Evolutionary conservation across 2,797 vertebrate genomes (phyloP).

Genomic region (Tarsius wallacei): DNA sequence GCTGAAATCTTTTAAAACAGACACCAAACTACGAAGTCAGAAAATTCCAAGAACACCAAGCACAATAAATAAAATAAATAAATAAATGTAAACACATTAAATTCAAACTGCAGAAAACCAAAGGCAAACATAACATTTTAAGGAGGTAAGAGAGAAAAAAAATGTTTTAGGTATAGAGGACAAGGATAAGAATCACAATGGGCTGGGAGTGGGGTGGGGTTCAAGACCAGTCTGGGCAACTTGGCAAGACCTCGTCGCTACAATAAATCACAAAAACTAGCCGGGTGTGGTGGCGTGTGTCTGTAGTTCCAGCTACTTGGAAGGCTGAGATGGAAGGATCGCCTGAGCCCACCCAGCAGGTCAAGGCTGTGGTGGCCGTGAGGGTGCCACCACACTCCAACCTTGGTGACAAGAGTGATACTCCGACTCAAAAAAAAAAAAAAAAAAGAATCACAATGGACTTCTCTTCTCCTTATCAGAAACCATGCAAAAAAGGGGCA

Average conservation of each 20-base stretch:
- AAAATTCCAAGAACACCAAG: not conserved
- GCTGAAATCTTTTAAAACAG: not conserved
- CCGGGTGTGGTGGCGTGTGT: rapidly evolving
- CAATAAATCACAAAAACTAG: not conserved
- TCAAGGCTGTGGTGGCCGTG: not conserved
- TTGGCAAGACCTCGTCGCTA: not conserved
- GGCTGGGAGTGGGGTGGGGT: too few species aligned
- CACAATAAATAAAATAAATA: not conserved
- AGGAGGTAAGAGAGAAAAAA: too few species aligned
- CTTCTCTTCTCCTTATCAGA: not conserved
- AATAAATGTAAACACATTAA: not conserved
- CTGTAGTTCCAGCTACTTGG: not conserved
- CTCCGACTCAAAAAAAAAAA: not conserved
- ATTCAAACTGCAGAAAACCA: not conserved
- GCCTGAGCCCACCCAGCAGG: not conserved
- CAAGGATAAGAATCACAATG: too few species aligned
- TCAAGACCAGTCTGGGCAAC: not conserved
- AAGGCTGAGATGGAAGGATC: not conserved
- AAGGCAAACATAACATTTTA: too few species aligned
- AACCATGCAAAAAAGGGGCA: not conserved
- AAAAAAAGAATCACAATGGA: not conserved
- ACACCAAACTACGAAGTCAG: not conserved
- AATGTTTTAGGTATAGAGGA: too few species aligned
- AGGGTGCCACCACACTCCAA: not conserved
- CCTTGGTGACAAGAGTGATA: not conserved